Conservation (phyloP, 2,113 vertebrate genomes). For the Rana temporaria region DNA sequence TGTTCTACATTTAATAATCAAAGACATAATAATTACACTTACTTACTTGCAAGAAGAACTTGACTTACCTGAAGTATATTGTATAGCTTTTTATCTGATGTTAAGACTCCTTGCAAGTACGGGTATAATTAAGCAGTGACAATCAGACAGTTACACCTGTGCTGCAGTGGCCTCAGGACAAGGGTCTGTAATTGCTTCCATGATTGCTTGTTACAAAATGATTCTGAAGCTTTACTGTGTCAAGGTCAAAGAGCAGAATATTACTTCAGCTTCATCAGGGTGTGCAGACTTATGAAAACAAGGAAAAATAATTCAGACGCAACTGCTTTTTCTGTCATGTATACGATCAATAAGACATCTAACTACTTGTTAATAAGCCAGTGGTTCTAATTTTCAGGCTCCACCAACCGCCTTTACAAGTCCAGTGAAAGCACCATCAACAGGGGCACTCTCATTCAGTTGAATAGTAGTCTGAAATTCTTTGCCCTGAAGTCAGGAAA, state of each 20-base stretch:
- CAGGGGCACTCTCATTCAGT: too few species aligned
- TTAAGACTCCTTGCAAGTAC: conserved; percentile 60
- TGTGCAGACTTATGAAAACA: conserved; percentile 7
- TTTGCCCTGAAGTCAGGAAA: too few species aligned
- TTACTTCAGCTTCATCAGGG: conserved; percentile 53
- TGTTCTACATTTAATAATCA: conserved; percentile 42
- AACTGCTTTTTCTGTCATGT: background rate
- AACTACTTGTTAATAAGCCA: too few species aligned
- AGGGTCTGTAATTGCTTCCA: conserved; percentile 70
- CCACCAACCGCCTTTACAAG: too few species aligned
- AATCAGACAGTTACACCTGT: conserved; percentile 72
- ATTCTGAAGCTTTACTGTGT: conserved; percentile 61
- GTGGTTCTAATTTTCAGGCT: too few species aligned
- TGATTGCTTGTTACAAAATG: conserved; percentile 67
- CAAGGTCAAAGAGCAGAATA: conserved; percentile 63
- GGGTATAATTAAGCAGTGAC: conserved; percentile 69
- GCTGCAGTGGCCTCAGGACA: conserved; percentile 68
- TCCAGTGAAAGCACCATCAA: too few species aligned
- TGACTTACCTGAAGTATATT: conserved; percentile 66
- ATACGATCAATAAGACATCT: background rate
- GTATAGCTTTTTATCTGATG: conserved; percentile 62
- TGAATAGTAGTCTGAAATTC: too few species aligned
- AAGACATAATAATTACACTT: conserved; percentile 51
- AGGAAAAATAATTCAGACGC: background rate
- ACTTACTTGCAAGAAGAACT: conserved; percentile 64